Evolutionary conservation across 2,797 vertebrate species (phyloP).

Genomic region (Macroramphosus scolopax): DNA sequence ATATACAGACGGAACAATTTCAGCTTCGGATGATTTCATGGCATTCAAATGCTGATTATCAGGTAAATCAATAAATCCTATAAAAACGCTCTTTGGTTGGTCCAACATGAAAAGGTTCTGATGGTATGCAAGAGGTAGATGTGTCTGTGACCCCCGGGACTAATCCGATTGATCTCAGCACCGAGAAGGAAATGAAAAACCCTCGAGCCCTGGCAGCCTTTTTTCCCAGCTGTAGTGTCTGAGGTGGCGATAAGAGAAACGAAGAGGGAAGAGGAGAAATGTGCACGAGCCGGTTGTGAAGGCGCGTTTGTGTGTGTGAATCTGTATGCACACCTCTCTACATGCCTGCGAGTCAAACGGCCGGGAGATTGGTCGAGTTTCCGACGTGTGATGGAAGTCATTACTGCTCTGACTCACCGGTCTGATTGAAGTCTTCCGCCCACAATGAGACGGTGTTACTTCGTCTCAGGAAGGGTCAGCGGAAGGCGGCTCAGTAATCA

Average conservation of each 20-base stretch:
- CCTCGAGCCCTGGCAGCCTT: slow-evolving; percentile 1
- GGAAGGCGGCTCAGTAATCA: slow-evolving; percentile 56
- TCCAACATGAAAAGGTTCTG: slow-evolving; percentile 28
- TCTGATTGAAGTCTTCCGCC: slow-evolving; percentile 72
- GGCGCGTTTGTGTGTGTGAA: slow-evolving; percentile 10
- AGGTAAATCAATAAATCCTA: slow-evolving; percentile 20
- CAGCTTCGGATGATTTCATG: slow-evolving; percentile 7
- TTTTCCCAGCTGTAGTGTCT: slow-evolving; percentile 7
- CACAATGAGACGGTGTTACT: slow-evolving; percentile 49
- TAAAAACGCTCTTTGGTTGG: slow-evolving; percentile 1
- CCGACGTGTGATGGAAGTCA: slow-evolving; percentile 61
- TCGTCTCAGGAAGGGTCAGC: slow-evolving; percentile 42
- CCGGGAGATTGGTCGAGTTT: slow-evolving; percentile 55
- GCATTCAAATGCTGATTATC: slow-evolving; percentile 6
- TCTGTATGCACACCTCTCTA: slow-evolving; percentile 8
- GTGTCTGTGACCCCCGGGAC: slow-evolving; percentile 25
- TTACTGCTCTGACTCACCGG: slow-evolving; percentile 40
- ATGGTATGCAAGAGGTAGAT: slow-evolving; percentile 33
- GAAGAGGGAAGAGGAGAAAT: slow-evolving; percentile 13
- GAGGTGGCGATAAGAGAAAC: slow-evolving; percentile 34
- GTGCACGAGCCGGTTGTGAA: slow-evolving; percentile 6
- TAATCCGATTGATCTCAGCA: slow-evolving; percentile 41
- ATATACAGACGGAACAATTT: background rate
- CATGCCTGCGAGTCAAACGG: slow-evolving; percentile 36
- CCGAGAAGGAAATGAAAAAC: slow-evolving; percentile 43